A percentile compares a stretch with the other conserved stretches of the same genome.
Evolutionary conservation across 1,140 invertebrate species (phyloP).

Genomic region (Sarcophaga bullata): DNA sequence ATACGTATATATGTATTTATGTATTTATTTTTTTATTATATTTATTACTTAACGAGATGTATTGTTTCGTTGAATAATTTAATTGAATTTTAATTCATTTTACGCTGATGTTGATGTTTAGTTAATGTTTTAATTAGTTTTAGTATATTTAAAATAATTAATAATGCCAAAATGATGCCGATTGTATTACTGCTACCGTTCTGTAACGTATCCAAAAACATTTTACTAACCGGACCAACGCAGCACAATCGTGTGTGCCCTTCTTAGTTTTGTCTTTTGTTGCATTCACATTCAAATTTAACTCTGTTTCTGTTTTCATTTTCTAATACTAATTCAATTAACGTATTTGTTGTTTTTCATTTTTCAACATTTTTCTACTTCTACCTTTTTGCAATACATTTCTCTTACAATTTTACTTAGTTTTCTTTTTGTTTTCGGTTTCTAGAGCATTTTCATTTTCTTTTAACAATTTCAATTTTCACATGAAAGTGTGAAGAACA

Average conservation of each 20-base stretch:
- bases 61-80: not conserved
- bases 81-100: not conserved
- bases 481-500: conserved; percentile 20
- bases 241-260: not conserved
- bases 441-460: conserved; percentile 28
- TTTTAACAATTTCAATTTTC: conserved; percentile 5
- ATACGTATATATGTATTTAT: too few species aligned
- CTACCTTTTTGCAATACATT: not conserved
- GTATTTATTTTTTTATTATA: not conserved
- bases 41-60: too few species aligned
- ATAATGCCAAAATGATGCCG: conserved; percentile 33
- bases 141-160: conserved; percentile 41
- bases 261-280: not conserved
- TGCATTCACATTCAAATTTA: not conserved
- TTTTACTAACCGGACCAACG: conserved; percentile 2
- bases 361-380: too few species aligned
- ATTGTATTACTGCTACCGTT: conserved; percentile 37
- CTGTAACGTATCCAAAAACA: conserved; percentile 34
- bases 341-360: conserved; percentile 37
- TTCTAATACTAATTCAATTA: conserved; percentile 47
- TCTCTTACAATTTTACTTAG: conserved; percentile 1
- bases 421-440: not conserved
- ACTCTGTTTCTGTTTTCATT: not conserved
- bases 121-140: conserved; percentile 10
- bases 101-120: not conserved